Evolutionary conservation across 2,113 vertebrate species (phyloP).

Genomic region (Xiphias gladius): DNA sequence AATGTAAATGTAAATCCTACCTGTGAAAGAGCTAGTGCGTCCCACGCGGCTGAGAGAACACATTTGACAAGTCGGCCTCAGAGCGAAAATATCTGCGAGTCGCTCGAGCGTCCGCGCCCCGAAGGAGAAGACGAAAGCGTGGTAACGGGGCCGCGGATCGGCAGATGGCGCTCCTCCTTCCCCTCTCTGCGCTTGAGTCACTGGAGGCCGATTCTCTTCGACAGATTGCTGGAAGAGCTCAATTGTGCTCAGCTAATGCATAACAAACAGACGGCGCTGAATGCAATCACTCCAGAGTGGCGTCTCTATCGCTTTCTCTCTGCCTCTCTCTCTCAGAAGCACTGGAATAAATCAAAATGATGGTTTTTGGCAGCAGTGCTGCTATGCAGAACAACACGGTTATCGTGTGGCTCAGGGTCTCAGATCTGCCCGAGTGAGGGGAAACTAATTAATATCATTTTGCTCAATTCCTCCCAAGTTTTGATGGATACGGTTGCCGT

Average conservation of each 20-base stretch:
- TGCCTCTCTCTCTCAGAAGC: conserved; percentile 16
- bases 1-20: conserved; percentile 24
- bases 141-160: conserved; percentile 28
- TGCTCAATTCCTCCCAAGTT: not conserved
- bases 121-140: conserved; percentile 31
- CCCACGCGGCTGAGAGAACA: not conserved
- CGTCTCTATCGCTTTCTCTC: conserved; percentile 12
- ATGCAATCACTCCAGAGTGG: conserved; percentile 42
- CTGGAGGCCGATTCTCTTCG: conserved; percentile 47
- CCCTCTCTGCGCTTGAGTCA: conserved; percentile 29
- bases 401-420: not conserved
- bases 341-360: conserved; percentile 55
- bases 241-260: conserved; percentile 66
- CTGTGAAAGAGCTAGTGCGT: not conserved
- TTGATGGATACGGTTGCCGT: conserved; percentile 30
- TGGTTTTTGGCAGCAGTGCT: conserved; percentile 18
- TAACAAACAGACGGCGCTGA: conserved; percentile 61
- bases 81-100: conserved; percentile 10
- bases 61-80: conserved; percentile 42
- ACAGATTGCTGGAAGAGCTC: conserved; percentile 58
- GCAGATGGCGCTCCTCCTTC: conserved; percentile 3
- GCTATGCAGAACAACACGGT: not conserved
- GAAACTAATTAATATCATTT: conserved; percentile 35
- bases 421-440: not conserved
- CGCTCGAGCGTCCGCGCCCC: conserved; percentile 4